A percentile compares a stretch with the other conserved stretches of the same genome.
phyloP scores from a whole-genome alignment of 2,797 vertebrate genomes.

The Lemur catta region DNA sequence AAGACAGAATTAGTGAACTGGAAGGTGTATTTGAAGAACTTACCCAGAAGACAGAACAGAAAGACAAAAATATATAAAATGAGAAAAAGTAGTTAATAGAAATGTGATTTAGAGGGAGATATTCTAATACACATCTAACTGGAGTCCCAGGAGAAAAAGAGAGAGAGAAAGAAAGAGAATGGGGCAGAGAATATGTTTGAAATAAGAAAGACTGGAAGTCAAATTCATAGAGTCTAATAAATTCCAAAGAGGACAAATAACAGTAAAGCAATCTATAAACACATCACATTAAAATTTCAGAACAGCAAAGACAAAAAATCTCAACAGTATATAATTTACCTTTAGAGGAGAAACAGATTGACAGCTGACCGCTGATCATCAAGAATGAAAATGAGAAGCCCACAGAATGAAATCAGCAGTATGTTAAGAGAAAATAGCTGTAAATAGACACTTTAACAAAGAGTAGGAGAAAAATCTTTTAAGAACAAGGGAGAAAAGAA shows the following conservation, averaged over 20 bases:
- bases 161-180: neutral
- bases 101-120: neutral
- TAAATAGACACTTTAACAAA: neutral
- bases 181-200: neutral
- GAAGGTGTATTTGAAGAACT: neutral
- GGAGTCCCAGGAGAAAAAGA: neutral
- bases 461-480: neutral
- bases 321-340: neutral
- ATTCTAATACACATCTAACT: neutral
- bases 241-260: neutral
- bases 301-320: neutral
- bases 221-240: neutral
- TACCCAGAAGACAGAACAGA: neutral
- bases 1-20: neutral
- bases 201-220: neutral
- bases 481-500: neutral
- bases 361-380: neutral
- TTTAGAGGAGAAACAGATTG: neutral
- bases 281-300: neutral
- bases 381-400: neutral
- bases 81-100: neutral
- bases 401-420: neutral
- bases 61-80: neutral
- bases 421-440: neutral
- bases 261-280: neutral